Evolutionary conservation across 2,113 vertebrate genomes (phyloP).

Genomic region (Menura novaehollandiae): DNA sequence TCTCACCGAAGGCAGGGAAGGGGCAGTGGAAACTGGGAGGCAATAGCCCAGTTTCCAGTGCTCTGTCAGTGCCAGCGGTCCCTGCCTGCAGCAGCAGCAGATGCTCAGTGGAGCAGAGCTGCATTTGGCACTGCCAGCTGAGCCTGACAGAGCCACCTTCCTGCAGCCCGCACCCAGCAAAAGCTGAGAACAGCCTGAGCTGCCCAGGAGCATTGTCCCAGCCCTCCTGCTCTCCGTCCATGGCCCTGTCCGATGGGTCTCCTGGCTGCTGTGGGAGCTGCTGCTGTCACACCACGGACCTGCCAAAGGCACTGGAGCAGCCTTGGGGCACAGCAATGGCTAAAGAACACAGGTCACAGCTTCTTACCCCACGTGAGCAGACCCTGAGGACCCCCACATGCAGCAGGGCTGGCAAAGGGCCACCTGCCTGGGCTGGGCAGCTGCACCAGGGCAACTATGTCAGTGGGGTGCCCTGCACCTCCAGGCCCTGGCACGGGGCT

Average conservation of each 20-base stretch:
- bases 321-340: no score
- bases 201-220: neutral
- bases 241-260: neutral
- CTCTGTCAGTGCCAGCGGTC: neutral
- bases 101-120: neutral
- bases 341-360: neutral
- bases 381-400: accelerated
- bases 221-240: neutral
- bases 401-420: neutral
- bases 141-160: accelerated
- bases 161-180: neutral
- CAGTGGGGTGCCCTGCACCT: neutral
- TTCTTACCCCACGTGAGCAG: neutral
- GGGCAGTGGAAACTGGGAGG: neutral
- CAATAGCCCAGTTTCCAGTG: neutral
- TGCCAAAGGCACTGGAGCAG: neutral
- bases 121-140: neutral
- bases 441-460: no score
- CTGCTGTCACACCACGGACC: neutral
- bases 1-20: accelerated
- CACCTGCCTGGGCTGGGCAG: neutral
- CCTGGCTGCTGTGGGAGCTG: neutral
- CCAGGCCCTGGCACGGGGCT: neutral
- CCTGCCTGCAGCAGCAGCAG: neutral
- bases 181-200: neutral